phyloP scores from a whole-genome alignment of 2,888 invertebrate genomes.

The Euspilapteryx auroguttella region DNA sequence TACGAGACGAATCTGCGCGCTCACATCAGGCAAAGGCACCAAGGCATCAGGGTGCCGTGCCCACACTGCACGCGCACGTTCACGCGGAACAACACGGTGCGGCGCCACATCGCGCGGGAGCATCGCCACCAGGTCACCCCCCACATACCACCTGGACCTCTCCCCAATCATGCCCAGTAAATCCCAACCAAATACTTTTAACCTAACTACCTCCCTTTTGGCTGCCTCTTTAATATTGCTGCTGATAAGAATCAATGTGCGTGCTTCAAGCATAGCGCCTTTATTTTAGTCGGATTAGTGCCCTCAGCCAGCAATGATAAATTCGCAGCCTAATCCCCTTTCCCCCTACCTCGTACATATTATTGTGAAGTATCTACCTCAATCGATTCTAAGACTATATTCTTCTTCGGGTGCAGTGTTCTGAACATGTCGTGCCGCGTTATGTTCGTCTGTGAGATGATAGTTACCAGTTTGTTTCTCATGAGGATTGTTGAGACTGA shows the following conservation, averaged over 20 bases:
- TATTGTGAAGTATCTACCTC: constrained; percentile 53
- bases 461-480: constrained; percentile 11
- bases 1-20: constrained; percentile 92
- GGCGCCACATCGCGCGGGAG: constrained; percentile 88
- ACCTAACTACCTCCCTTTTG: constrained; percentile 46
- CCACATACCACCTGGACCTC: constrained; percentile 61
- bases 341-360: constrained; percentile 51
- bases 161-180: constrained; percentile 68
- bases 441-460: not conserved
- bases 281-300: too few relatives aligned
- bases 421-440: constrained; percentile 32
- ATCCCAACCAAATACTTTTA: constrained; percentile 14
- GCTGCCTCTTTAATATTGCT: constrained; percentile 11
- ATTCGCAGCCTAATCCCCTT: too few relatives aligned
- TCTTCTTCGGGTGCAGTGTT: constrained; percentile 43
- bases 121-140: constrained; percentile 77
- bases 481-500: constrained; percentile 54
- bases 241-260: not conserved
- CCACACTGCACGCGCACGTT: constrained; percentile 89
- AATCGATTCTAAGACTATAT: too few relatives aligned
- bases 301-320: constrained; percentile 36
- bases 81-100: constrained; percentile 90
- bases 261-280: too few relatives aligned
- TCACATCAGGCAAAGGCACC: constrained; percentile 89
- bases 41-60: constrained; percentile 89